Conservation (phyloP, 2,888 invertebrate species). For the Lasioglossum oenotherae region DNA sequence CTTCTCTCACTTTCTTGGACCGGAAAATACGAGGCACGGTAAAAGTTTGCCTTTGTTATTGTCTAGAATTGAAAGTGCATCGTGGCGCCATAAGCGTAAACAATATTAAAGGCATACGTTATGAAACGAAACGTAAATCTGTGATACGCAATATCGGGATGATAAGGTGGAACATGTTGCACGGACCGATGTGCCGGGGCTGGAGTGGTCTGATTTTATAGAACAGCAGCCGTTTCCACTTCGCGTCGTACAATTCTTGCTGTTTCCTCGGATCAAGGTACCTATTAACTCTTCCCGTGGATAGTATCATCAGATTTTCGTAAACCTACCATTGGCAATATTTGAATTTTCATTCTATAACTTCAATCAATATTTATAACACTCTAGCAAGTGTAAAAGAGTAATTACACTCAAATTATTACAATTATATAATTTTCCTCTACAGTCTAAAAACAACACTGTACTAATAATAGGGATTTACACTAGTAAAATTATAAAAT, state of each 20-base stretch:
- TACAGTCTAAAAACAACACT: too few relatives aligned
- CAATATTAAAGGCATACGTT: slow-evolving; percentile 54
- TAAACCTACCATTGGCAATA: background rate
- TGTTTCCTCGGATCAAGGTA: background rate
- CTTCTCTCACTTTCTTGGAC: background rate
- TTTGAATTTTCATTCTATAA: background rate
- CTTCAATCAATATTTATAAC: background rate
- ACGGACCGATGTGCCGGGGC: background rate
- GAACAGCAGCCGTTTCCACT: slow-evolving; percentile 5
- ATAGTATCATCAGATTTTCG: background rate
- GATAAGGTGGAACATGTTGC: slow-evolving; percentile 24
- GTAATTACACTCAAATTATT: too few relatives aligned
- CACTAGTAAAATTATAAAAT: too few relatives aligned
- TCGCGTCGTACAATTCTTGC: slow-evolving; percentile 4
- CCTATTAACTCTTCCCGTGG: background rate
- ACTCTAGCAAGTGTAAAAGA: background rate
- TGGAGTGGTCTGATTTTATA: slow-evolving; percentile 11
- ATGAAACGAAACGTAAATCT: slow-evolving; percentile 42
- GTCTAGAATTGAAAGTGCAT: slow-evolving; percentile 40
- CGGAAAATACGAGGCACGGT: background rate
- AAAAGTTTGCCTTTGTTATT: slow-evolving; percentile 31
- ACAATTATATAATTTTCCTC: too few relatives aligned
- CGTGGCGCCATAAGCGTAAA: slow-evolving; percentile 27
- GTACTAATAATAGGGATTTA: too few relatives aligned
- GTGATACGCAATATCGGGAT: slow-evolving; percentile 50